These are phyloP conservation scores for Lagopus muta DNA, from an alignment of 2,113 vertebrate genomes.

Conservation along the genomic window DNA sequence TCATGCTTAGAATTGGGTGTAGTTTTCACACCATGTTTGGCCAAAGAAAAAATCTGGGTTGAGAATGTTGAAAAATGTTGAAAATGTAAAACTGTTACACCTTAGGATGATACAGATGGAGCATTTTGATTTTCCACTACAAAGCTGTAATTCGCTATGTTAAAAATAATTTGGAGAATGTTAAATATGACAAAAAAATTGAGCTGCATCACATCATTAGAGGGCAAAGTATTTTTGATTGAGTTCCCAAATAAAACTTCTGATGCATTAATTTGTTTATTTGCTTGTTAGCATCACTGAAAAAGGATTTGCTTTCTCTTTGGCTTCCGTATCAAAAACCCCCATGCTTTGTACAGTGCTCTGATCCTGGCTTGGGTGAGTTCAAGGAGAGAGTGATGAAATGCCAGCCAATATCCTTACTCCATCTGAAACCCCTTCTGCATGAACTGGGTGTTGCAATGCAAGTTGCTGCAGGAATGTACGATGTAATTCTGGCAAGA, in stretches of 20 bases:
- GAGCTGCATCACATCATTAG: neutral
- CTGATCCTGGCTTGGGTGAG: neutral
- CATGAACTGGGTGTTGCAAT: neutral
- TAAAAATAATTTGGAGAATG: neutral
- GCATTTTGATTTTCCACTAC: neutral
- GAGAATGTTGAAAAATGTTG: neutral
- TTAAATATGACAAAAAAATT: neutral
- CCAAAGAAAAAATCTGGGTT: neutral
- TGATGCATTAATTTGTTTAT: neutral
- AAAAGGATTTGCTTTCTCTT: neutral
- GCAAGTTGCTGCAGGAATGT: neutral
- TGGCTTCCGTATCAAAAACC: neutral
- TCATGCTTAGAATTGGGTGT: neutral
- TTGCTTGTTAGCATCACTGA: neutral
- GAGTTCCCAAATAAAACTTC: neutral
- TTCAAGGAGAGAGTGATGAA: neutral
- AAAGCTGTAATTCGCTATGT: neutral
- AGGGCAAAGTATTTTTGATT: neutral
- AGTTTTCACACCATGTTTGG: neutral
- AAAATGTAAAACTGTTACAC: neutral
- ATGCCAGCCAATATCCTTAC: neutral
- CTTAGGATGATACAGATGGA: neutral
- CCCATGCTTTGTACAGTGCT: neutral
- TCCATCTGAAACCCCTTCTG: neutral
- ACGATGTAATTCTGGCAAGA: slow-evolving; percentile 4